These are phyloP conservation scores for Pipra filicauda DNA, from an alignment of 2,113 vertebrate genomes.

Conservation along the genomic window DNA sequence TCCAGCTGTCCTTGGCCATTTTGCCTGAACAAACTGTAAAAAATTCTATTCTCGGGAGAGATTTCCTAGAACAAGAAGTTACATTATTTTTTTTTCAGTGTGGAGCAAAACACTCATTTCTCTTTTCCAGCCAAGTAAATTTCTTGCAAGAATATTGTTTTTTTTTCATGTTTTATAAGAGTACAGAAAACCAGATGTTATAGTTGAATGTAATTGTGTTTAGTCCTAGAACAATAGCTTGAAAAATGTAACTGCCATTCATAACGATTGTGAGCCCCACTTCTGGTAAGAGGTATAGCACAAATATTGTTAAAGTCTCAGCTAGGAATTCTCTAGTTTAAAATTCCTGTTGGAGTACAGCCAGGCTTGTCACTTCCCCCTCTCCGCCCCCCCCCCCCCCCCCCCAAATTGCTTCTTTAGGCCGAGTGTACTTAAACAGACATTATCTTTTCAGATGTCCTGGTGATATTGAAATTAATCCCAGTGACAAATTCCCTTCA, in stretches of 20 bases:
- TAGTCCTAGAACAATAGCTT: not conserved
- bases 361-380: not conserved
- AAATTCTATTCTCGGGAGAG: not conserved
- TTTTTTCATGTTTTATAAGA: not conserved
- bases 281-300: not conserved
- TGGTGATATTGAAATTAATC: not conserved
- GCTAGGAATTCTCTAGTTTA: not conserved
- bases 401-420: not conserved
- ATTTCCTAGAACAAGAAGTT: not conserved
- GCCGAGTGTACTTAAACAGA: not conserved
- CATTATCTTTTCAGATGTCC: not conserved
- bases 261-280: not conserved
- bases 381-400: no score
- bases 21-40: not conserved
- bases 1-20: not conserved
- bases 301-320: not conserved
- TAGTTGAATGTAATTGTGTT: not conserved
- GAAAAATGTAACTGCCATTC: not conserved
- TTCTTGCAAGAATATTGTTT: not conserved
- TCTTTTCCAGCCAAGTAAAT: not conserved
- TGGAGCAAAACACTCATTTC: not conserved
- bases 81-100: not conserved
- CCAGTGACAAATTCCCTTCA: not conserved
- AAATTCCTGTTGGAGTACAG: fast-evolving
- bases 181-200: not conserved